Conservation (phyloP, 2,797 vertebrate species). For the Falco naumanni region DNA sequence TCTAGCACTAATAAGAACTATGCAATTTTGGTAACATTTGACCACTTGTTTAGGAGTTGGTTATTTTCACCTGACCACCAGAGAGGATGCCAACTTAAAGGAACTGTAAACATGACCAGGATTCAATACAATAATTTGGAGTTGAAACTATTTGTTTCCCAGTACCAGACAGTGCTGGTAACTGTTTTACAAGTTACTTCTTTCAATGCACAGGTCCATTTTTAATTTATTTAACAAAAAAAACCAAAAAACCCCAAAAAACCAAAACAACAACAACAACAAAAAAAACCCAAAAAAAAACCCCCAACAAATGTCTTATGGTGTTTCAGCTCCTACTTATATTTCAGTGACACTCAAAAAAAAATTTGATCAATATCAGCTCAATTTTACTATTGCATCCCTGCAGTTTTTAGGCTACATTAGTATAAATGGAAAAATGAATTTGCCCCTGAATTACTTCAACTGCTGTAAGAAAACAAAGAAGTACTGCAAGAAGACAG, state of each 20-base stretch:
- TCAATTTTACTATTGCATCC: neutral
- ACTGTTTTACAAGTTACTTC: neutral
- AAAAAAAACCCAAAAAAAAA: too few relatives aligned
- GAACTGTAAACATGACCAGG: neutral
- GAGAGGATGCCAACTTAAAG: neutral
- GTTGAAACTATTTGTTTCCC: neutral
- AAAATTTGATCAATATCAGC: neutral
- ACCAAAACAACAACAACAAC: too few relatives aligned
- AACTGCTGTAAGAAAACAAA: neutral
- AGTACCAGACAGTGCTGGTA: neutral
- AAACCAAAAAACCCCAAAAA: too few relatives aligned
- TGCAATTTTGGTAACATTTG: neutral
- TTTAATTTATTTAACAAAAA: neutral
- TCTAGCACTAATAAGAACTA: neutral
- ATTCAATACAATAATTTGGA: neutral
- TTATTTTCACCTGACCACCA: neutral
- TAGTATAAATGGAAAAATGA: neutral
- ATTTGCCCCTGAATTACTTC: neutral
- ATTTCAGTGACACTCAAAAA: neutral
- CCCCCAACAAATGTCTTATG: neutral
- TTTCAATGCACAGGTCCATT: neutral
- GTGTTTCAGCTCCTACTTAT: neutral
- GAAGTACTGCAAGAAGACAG: neutral
- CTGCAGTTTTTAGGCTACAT: neutral
- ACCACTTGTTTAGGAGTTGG: neutral